Base-by-base conservation (phyloP, 2,888 invertebrate species). In the Trichacis sp. region DNA sequence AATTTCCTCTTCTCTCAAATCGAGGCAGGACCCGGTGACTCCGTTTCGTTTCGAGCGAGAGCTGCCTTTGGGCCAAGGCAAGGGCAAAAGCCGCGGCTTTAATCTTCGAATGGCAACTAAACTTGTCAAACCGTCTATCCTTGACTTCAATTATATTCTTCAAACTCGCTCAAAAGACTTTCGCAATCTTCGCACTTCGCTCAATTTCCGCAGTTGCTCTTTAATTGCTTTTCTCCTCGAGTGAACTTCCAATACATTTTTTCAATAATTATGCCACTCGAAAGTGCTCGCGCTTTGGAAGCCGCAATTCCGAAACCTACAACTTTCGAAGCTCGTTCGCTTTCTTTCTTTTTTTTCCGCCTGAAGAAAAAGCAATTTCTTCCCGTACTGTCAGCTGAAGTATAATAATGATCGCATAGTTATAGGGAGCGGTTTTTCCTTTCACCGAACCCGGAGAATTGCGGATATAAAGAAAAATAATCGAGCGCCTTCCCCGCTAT, bases 51-150 rank as follows among this genome's bases (percentile, higher is more conserved):
- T 52, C 40, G 58, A 46, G 30, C 52, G 40, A 17, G 30, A 59
- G 46, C 48, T 36, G 40, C 43, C 50, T 61, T 12, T 24, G 30
- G 46, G 29, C 54, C 49, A 11, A 47, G 29, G 24, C 14, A 29
- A n/a, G 45, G 8, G 29, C 29, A 38, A 57, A 57, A 50, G 43
- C 52, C 40, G 6, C 29, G 19, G 20, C 24, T 59, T 54, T 49
- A 30, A 45, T 49, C 60, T 60, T 54, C 50, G 45, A 59, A 60
- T 54, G 40, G 38, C 45, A 24, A 54, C 49, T 36, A 24, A 52
- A 43, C 54, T 60, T 60, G 46, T 54, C 60, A 50, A 54, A 33
- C 45, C 45, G 54, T 54, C 54, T 47, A 45, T 53, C 49, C 54
- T 53, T 48, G 36, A 14, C 36, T 48, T 29, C 46, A 59, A 58